Percentiles rank a stretch among this genome's conserved stretches.
Conservation (phyloP, 1,140 invertebrate genomes). For the Hetaerina americana region DNA sequence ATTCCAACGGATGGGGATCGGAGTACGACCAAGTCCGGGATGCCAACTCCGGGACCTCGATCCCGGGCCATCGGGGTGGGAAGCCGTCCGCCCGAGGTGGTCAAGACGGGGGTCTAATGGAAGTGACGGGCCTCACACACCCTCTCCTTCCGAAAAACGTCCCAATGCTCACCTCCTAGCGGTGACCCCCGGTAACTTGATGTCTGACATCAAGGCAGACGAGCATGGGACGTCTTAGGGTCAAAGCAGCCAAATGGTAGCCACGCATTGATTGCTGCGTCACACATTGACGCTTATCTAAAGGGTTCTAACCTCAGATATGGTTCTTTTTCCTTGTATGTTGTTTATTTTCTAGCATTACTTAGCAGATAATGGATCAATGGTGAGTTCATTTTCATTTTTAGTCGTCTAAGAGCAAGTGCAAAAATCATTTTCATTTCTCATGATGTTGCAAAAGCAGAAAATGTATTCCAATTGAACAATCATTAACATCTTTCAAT, state of each 20-base stretch:
- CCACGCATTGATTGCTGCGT: neutral
- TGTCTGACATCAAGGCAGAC: neutral
- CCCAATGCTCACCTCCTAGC: neutral
- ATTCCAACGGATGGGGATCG: no score
- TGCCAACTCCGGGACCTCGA: no score
- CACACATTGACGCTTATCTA: neutral
- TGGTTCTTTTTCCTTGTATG: neutral
- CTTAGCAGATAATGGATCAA: neutral
- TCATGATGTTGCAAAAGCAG: no score
- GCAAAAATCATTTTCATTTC: no score
- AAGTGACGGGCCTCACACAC: neutral
- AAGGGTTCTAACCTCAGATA: neutral
- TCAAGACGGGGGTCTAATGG: neutral
- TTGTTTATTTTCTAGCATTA: neutral
- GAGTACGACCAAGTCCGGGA: no score
- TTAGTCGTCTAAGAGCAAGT: no score
- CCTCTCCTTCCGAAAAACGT: neutral
- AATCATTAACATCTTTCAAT: no score
- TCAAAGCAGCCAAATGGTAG: neutral
- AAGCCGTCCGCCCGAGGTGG: no score
- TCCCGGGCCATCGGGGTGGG: no score
- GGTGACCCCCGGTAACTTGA: neutral
- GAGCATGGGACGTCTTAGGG: neutral
- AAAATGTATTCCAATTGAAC: no score
- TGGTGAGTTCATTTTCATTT: no score